Conservation (phyloP, 1,140 invertebrate genomes). For the Drosophila azteca region DNA sequence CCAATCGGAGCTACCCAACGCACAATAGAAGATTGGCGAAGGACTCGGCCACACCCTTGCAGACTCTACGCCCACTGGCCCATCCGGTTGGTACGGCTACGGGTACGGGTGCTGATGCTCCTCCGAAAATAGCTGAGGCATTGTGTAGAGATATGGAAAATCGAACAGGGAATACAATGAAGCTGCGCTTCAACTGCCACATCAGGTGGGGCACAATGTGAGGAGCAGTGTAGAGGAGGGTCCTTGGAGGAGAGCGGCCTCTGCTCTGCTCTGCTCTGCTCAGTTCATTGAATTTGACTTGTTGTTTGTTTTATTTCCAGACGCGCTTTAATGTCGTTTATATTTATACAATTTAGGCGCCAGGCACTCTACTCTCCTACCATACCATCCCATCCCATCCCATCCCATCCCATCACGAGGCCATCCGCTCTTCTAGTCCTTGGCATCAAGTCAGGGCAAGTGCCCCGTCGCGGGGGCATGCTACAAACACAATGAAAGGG, state of each 20-base stretch:
- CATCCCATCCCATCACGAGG: not conserved
- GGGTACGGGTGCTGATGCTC: not conserved
- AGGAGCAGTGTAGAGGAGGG: constrained; percentile 5
- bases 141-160: constrained; percentile 81
- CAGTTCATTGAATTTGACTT: constrained; percentile 76
- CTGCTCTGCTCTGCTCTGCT: constrained; percentile 41
- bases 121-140: constrained; percentile 54
- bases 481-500: constrained; percentile 40
- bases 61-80: not conserved
- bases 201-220: constrained; percentile 39
- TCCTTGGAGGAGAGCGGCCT: constrained; percentile 27
- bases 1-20: constrained; percentile 38
- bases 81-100: not conserved
- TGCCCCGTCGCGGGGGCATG: constrained; percentile 23
- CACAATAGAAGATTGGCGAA: constrained; percentile 44
- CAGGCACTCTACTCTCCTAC: constrained; percentile 12
- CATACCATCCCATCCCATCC: not conserved
- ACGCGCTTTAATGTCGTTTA: constrained; percentile 79
- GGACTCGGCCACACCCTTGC: constrained; percentile 14
- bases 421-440: constrained; percentile 8
- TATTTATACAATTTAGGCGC: constrained; percentile 74
- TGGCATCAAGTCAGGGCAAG: constrained; percentile 49
- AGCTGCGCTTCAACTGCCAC: constrained; percentile 65
- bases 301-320: constrained; percentile 79
- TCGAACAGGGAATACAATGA: constrained; percentile 59